Evolutionary conservation across 2,113 vertebrate species (phyloP).

Genomic region (Himantopus leucocephalus): DNA sequence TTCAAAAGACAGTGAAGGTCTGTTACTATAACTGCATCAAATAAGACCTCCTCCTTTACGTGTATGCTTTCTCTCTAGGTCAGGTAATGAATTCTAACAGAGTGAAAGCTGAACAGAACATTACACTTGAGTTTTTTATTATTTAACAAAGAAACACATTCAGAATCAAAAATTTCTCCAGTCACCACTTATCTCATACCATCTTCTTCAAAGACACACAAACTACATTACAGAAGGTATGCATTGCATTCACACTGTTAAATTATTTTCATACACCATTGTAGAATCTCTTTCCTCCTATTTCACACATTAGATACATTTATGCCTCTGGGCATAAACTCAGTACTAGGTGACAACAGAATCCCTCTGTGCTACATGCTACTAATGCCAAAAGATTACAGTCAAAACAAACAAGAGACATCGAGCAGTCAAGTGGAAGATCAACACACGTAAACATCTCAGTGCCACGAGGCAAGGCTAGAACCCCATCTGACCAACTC

Average conservation of each 20-base stretch:
- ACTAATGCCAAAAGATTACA: not conserved
- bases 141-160: not conserved
- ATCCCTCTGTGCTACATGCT: not conserved
- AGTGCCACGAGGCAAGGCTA: accelerated
- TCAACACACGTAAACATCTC: not conserved
- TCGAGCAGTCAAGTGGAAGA: not conserved
- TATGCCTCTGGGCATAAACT: not conserved
- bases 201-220: not conserved
- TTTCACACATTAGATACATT: not conserved
- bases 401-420: not conserved
- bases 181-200: not conserved
- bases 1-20: not conserved
- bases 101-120: not conserved
- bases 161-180: not conserved
- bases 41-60: not conserved
- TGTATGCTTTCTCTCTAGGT: not conserved
- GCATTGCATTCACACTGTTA: not conserved
- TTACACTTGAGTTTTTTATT: not conserved
- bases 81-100: not conserved
- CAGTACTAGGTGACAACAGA: not conserved
- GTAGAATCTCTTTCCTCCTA: not conserved
- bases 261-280: not conserved
- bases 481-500: not conserved
- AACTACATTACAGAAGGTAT: not conserved
- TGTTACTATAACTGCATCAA: not conserved